Percentiles rank a stretch among this genome's conserved stretches.
Conservation (phyloP, 2,113 vertebrate genomes). For the Entomyzon cyanotis region DNA sequence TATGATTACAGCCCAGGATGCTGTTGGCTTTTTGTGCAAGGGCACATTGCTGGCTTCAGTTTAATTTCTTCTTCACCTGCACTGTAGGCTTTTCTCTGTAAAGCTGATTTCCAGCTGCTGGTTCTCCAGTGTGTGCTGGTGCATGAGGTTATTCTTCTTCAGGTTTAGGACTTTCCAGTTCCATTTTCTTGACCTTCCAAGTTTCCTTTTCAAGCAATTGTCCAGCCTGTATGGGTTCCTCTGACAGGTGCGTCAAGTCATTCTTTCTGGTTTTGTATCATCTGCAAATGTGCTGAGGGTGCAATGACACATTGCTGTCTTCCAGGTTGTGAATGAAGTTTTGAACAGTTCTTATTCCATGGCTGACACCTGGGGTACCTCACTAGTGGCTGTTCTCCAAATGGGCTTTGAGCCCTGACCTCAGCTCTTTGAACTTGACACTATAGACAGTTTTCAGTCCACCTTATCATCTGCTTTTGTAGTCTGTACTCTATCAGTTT, state of each 20-base stretch:
- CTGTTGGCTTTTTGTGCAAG: neutral
- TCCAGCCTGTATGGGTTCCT: neutral
- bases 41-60: neutral
- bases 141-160: neutral
- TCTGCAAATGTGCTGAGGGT: neutral
- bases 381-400: neutral
- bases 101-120: neutral
- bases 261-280: neutral
- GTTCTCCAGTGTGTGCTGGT: neutral
- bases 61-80: neutral
- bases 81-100: neutral
- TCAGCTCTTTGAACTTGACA: neutral
- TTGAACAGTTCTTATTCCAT: neutral
- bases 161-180: neutral
- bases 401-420: neutral
- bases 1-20: neutral
- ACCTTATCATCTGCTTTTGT: neutral
- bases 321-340: neutral
- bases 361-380: neutral
- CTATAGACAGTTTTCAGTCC: neutral
- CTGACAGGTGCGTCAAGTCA: neutral
- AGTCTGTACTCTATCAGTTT: neutral
- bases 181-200: neutral
- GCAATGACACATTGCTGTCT: neutral
- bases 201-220: neutral